Conservation (phyloP, 2,888 invertebrate species). For the Minunthozetes semirufus region DNA sequence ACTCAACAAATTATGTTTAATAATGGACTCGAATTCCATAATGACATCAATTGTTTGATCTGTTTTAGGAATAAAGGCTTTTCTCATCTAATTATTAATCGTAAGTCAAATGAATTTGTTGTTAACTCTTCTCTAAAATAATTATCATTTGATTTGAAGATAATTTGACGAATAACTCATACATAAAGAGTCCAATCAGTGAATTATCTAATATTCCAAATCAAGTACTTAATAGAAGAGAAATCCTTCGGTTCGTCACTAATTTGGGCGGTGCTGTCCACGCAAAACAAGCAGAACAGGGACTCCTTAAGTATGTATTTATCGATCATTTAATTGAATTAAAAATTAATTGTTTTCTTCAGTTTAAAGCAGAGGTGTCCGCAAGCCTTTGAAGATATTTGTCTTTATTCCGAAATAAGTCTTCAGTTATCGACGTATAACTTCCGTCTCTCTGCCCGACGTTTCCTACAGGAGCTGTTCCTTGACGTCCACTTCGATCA, state of each 20-base stretch:
- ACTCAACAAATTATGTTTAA: conserved; percentile 32
- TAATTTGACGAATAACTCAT: neutral
- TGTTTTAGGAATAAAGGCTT: conserved; percentile 24
- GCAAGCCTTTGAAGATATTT: conserved; percentile 63
- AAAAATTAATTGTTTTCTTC: conserved; percentile 27
- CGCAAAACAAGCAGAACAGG: conserved; percentile 71
- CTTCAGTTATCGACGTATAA: conserved; percentile 68
- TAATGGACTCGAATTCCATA: conserved; percentile 42
- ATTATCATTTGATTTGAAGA: neutral
- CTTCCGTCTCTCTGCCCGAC: conserved; percentile 71
- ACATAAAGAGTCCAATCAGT: neutral
- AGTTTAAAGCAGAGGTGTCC: conserved; percentile 55
- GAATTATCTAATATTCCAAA: neutral
- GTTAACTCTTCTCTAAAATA: neutral
- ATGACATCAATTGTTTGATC: conserved; percentile 42
- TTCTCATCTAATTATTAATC: neutral
- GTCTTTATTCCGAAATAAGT: conserved; percentile 86
- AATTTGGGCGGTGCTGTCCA: conserved; percentile 71
- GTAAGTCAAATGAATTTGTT: neutral
- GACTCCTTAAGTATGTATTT: conserved; percentile 57
- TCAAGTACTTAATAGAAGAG: conserved; percentile 51
- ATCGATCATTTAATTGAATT: neutral
- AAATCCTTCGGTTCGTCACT: conserved; percentile 64
- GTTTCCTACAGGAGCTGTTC: conserved; percentile 88
- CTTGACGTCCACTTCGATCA: conserved; percentile 68